Conservation (phyloP, 2,797 vertebrate species). For the Lepus townsendii region DNA sequence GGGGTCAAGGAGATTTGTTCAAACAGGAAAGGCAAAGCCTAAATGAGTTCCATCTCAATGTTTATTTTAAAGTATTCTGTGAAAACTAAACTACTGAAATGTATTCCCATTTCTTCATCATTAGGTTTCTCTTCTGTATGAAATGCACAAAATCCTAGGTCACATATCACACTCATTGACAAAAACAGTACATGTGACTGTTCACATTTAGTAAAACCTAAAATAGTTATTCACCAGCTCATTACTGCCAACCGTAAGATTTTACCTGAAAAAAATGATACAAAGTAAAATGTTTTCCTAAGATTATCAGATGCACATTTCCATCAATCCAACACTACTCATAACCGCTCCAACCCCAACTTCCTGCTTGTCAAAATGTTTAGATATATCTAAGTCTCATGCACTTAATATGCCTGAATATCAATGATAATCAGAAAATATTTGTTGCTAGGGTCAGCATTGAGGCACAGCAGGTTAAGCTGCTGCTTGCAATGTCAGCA, state of each 20-base stretch:
- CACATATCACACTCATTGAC: not conserved
- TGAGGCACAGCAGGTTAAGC: too few species aligned
- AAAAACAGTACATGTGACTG: not conserved
- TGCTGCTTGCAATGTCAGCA: too few species aligned
- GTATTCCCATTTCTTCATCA: slow-evolving; percentile 7
- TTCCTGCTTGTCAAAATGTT: not conserved
- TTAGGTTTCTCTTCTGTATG: slow-evolving; percentile 26
- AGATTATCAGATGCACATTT: not conserved
- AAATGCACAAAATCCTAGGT: not conserved
- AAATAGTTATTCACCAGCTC: not conserved
- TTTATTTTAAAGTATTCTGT: not conserved
- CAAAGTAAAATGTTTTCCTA: not conserved
- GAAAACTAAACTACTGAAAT: slow-evolving; percentile 28
- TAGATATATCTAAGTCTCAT: not conserved
- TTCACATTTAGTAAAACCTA: not conserved
- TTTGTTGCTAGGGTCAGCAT: not conserved
- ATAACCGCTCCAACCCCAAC: not conserved
- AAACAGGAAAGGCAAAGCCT: too few species aligned
- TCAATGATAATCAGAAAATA: not conserved
- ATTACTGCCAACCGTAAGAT: slow-evolving; percentile 17
- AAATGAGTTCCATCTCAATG: not conserved
- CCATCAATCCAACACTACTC: not conserved
- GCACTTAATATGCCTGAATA: not conserved
- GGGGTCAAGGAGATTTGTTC: not conserved
- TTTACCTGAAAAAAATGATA: not conserved